A percentile compares a stretch with the other conserved stretches of the same genome.
Conservation (phyloP, 1,140 invertebrate genomes). For the Acromyrmex echinatior region DNA sequence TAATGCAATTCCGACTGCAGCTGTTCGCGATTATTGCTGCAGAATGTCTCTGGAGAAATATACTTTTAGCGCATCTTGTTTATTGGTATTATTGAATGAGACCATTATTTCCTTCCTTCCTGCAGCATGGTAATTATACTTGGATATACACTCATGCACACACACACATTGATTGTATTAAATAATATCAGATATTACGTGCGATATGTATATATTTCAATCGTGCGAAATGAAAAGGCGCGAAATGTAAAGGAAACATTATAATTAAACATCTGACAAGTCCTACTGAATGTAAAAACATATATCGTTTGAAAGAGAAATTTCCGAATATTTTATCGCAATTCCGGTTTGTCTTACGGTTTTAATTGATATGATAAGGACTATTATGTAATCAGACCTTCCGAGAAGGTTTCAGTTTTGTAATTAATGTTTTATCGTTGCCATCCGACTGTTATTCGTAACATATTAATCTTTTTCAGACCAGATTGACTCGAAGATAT, state of each 20-base stretch:
- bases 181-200: neutral
- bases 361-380: too few relatives aligned
- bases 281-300: neutral
- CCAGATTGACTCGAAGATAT: slow-evolving; percentile 90
- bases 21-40: slow-evolving; percentile 14
- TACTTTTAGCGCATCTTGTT: slow-evolving; percentile 21
- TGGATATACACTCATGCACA: neutral
- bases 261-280: neutral
- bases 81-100: neutral
- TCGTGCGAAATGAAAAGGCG: neutral
- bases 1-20: slow-evolving; percentile 16
- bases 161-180: neutral
- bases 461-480: slow-evolving; percentile 87
- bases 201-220: neutral
- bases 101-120: neutral
- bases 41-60: slow-evolving; percentile 37
- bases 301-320: neutral
- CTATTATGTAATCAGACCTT: slow-evolving; percentile 1
- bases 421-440: neutral
- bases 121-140: neutral
- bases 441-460: neutral
- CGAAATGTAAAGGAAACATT: neutral
- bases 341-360: too few relatives aligned
- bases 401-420: neutral
- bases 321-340: neutral